Conservation (phyloP, 1,140 invertebrate species). For the Gryon sp. region DNA sequence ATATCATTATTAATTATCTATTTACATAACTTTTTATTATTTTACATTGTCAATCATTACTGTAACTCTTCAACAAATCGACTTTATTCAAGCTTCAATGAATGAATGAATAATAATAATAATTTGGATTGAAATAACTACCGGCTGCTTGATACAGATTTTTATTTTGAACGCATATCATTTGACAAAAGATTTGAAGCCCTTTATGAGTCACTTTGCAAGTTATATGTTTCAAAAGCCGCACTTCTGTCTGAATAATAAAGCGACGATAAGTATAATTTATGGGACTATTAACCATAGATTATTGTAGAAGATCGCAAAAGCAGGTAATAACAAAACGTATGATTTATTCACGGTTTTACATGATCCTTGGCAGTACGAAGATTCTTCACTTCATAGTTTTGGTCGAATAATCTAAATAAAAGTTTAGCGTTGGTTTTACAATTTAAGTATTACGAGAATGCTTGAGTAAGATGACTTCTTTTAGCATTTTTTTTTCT, state of each 20-base stretch:
- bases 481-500: constrained; percentile 14
- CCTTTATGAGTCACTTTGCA: constrained; percentile 9
- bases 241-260: constrained; percentile 45
- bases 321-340: constrained; percentile 44
- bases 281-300: constrained; percentile 55
- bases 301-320: constrained; percentile 45
- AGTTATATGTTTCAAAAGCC: constrained; percentile 24
- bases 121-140: too few relatives aligned
- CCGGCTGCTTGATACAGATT: too few relatives aligned
- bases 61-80: too few relatives aligned
- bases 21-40: too few relatives aligned
- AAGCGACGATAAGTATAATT: constrained; percentile 48
- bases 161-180: constrained; percentile 6
- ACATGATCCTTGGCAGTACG: constrained; percentile 13
- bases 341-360: constrained; percentile 53
- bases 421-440: constrained; percentile 25
- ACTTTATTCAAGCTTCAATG: too few relatives aligned
- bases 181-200: constrained; percentile 4
- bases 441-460: constrained; percentile 30
- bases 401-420: constrained; percentile 44
- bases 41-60: too few relatives aligned
- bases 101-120: too few relatives aligned
- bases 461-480: too few relatives aligned
- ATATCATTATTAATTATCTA: too few relatives aligned
- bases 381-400: constrained; percentile 31